These are phyloP conservation scores for Cyprinella venusta DNA, from an alignment of 2,797 vertebrate genomes.

Conservation along the genomic window DNA sequence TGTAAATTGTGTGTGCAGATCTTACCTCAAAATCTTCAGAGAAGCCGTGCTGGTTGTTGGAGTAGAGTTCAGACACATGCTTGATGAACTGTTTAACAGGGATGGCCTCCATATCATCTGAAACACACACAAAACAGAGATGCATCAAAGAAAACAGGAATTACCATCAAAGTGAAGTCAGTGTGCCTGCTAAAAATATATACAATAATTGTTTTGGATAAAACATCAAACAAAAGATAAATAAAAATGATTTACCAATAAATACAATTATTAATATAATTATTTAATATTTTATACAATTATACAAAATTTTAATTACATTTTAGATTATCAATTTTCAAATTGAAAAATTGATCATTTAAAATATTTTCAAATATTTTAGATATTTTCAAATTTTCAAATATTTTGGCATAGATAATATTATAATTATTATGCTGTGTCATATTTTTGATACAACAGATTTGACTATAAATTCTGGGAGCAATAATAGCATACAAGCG, in stretches of 20 bases:
- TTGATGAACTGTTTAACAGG: constrained; percentile 92
- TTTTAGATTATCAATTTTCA: background rate
- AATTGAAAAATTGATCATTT: too few relatives aligned
- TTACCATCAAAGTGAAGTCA: background rate
- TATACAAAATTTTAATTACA: too few relatives aligned
- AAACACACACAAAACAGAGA: constrained; percentile 37
- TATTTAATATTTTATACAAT: background rate
- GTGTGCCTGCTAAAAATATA: background rate
- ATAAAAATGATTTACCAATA: background rate
- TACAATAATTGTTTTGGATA: background rate
- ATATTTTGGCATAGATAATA: background rate
- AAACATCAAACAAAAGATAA: background rate
- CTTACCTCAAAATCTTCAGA: constrained; percentile 94
- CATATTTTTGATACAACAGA: background rate
- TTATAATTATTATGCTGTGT: background rate
- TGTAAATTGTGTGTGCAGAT: background rate
- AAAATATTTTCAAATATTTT: background rate
- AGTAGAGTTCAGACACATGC: constrained; percentile 88
- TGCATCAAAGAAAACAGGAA: background rate
- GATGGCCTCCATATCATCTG: constrained; percentile 95
- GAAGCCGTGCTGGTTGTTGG: constrained; percentile 91
- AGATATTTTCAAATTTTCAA: too few relatives aligned
- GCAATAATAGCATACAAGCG: background rate
- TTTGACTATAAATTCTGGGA: background rate
- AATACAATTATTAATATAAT: background rate